These are phyloP conservation scores for Euzophera pinguis DNA, from an alignment of 2,888 invertebrate species.

Conservation along the genomic window DNA sequence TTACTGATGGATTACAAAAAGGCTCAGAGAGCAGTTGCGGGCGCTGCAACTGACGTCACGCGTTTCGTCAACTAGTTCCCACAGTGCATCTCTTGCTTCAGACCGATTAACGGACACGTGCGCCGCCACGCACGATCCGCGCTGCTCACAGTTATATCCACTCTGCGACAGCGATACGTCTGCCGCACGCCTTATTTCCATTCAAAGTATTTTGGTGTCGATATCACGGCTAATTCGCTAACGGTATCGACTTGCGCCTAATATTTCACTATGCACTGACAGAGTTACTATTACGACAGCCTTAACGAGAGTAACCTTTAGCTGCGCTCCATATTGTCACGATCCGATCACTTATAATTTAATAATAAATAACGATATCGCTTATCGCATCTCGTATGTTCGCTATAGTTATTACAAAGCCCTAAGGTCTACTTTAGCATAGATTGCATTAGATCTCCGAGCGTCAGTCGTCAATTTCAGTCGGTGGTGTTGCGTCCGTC, in stretches of 20 bases:
- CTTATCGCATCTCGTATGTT: conserved; percentile 53
- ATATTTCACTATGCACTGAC: conserved; percentile 49
- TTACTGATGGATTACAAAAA: conserved; percentile 67
- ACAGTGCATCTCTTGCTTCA: conserved; percentile 50
- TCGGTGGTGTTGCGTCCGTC: conserved; percentile 36
- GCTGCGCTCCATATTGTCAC: conserved; percentile 72
- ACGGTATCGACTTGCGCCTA: conserved; percentile 28
- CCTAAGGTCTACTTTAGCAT: conserved; percentile 29
- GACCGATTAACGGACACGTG: conserved; percentile 36
- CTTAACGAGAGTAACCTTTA: conserved; percentile 76
- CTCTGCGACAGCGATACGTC: background rate
- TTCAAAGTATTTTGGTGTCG: conserved; percentile 2
- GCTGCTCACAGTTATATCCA: conserved; percentile 23
- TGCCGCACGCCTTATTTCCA: conserved; percentile 4
- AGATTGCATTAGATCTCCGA: conserved; percentile 16
- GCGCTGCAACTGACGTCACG: conserved; percentile 50
- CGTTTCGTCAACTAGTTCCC: conserved; percentile 62
- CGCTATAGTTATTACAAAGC: conserved; percentile 41
- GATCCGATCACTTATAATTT: conserved; percentile 58
- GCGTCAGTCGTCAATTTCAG: conserved; percentile 28
- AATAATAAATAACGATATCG: conserved; percentile 60
- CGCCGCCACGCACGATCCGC: conserved; percentile 34
- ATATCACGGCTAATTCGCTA: conserved; percentile 15
- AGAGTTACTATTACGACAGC: conserved; percentile 52
- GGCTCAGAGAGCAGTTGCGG: conserved; percentile 44